phyloP scores from a whole-genome alignment of 2,888 invertebrate genomes.

The Volucella inanis region DNA sequence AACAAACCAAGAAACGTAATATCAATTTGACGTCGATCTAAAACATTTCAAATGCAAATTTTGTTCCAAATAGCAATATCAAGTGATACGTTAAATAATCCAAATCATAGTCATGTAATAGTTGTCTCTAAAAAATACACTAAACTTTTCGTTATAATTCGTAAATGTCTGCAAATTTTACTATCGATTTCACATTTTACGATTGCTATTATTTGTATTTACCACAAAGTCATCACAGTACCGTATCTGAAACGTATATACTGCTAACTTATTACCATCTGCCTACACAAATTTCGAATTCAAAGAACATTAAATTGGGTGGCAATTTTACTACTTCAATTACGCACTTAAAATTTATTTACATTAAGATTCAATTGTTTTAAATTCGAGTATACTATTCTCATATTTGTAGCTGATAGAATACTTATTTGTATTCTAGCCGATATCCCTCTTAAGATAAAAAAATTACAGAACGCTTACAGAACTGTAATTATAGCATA shows the following conservation, averaged over 20 bases:
- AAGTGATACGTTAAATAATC: slow-evolving; percentile 34
- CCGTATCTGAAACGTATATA: slow-evolving; percentile 5
- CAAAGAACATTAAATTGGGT: slow-evolving; percentile 54
- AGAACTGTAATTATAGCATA: no score
- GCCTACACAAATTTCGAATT: slow-evolving; percentile 45
- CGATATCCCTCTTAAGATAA: no score
- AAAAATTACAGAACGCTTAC: neutral
- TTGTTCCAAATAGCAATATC: slow-evolving; percentile 43
- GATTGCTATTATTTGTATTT: slow-evolving; percentile 53
- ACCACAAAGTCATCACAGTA: slow-evolving; percentile 40
- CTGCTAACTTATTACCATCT: slow-evolving; percentile 52
- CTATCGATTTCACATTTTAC: slow-evolving; percentile 54
- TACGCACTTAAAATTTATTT: slow-evolving; percentile 38
- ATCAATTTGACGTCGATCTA: slow-evolving; percentile 45
- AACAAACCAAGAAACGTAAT: slow-evolving; percentile 51
- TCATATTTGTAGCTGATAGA: neutral
- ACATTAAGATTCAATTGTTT: slow-evolving; percentile 48
- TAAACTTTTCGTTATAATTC: slow-evolving; percentile 52
- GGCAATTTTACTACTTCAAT: slow-evolving; percentile 60
- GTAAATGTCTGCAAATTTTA: slow-evolving; percentile 53
- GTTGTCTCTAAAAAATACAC: slow-evolving; percentile 47
- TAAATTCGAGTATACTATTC: slow-evolving; percentile 18
- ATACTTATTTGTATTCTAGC: neutral
- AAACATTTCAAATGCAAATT: slow-evolving; percentile 55
- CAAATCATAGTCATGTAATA: slow-evolving; percentile 51